Conservation (phyloP, 2,113 vertebrate genomes). For the Hippocampus abdominalis region DNA sequence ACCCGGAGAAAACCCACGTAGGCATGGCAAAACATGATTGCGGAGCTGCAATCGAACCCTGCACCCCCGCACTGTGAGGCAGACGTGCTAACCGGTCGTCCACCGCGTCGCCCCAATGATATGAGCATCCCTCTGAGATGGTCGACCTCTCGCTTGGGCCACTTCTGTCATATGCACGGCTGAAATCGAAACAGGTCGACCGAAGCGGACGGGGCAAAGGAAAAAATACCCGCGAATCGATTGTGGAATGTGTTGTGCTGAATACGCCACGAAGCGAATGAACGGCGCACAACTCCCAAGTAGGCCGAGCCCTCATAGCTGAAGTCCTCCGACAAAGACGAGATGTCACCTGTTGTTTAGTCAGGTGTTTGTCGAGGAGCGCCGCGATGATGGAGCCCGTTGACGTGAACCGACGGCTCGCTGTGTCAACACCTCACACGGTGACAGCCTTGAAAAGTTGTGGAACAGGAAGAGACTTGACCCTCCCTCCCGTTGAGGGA, state of each 20-base stretch:
- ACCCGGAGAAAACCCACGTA: too few relatives aligned
- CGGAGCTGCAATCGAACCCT: too few relatives aligned
- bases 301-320: neutral
- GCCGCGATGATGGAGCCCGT: conserved; percentile 31
- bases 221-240: neutral
- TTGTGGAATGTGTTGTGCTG: conserved; percentile 4
- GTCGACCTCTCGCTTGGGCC: conserved; percentile 38
- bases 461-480: conserved; percentile 58
- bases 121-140: conserved; percentile 39
- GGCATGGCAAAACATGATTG: too few relatives aligned
- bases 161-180: conserved; percentile 44
- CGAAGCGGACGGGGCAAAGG: too few relatives aligned
- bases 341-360: conserved; percentile 31
- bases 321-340: neutral
- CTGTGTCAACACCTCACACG: conserved; percentile 26
- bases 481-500: conserved; percentile 21
- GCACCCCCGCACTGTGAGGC: too few relatives aligned
- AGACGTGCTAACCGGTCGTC: too few relatives aligned
- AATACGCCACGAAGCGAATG: conserved; percentile 21
- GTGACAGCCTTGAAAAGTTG: conserved; percentile 33
- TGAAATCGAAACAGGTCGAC: conserved; percentile 31
- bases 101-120: too few relatives aligned
- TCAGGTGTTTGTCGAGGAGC: conserved; percentile 43
- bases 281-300: too few relatives aligned
- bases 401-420: conserved; percentile 38